phyloP scores from a whole-genome alignment of 2,888 invertebrate genomes.

The Eulithis prunata region DNA sequence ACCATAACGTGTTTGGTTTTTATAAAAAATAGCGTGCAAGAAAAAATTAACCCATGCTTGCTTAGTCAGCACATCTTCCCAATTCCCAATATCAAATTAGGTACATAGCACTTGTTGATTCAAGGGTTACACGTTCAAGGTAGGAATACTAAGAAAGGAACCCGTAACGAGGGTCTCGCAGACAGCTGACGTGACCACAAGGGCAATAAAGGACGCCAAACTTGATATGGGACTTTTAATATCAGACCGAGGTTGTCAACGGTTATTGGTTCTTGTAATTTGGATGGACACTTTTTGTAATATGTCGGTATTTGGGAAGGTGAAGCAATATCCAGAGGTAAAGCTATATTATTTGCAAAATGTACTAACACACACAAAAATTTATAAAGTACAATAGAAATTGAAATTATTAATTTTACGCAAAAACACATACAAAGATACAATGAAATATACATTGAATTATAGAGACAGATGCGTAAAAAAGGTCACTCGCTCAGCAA shows the following conservation, averaged over 20 bases:
- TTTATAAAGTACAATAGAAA: too few relatives aligned
- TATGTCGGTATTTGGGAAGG: conserved; percentile 20
- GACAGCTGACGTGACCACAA: conserved; percentile 67
- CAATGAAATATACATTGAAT: too few relatives aligned
- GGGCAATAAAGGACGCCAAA: conserved; percentile 44
- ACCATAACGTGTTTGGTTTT: too few relatives aligned
- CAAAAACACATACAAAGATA: too few relatives aligned
- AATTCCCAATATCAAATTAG: conserved; percentile 51
- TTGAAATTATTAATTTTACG: too few relatives aligned
- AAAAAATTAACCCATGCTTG: too few relatives aligned
- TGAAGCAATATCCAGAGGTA: conserved; percentile 1
- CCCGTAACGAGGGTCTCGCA: conserved; percentile 62
- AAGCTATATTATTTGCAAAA: background rate
- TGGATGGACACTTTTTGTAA: conserved; percentile 47
- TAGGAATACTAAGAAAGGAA: conserved; percentile 43
- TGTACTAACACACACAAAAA: too few relatives aligned
- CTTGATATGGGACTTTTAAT: conserved; percentile 71
- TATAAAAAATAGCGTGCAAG: too few relatives aligned
- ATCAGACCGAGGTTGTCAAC: conserved; percentile 55
- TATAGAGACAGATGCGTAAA: too few relatives aligned
- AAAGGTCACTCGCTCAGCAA: too few relatives aligned
- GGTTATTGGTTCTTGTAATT: conserved; percentile 55
- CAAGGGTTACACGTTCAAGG: conserved; percentile 41
- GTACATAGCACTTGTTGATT: conserved; percentile 62
- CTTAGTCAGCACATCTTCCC: conserved; percentile 28